Conservation (phyloP, 2,797 vertebrate species). For the Picus viridis region DNA sequence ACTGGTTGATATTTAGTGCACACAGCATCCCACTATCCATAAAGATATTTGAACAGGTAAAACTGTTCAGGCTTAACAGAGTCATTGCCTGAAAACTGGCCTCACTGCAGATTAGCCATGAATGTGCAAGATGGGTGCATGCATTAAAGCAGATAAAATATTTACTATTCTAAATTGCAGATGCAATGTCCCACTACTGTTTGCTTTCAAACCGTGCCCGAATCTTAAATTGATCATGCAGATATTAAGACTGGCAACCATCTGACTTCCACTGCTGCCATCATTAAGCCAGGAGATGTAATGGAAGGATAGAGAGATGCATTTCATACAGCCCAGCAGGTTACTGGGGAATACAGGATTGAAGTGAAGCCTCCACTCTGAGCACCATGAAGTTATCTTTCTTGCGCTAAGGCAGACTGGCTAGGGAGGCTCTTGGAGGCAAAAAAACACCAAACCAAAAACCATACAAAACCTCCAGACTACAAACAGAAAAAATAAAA, state of each 20-base stretch:
- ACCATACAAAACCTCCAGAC: not conserved
- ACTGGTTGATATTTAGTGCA: not conserved
- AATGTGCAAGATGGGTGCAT: not conserved
- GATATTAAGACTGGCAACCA: conserved; percentile 10
- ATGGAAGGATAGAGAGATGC: conserved; percentile 12
- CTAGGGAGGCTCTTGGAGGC: not conserved
- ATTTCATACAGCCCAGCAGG: conserved; percentile 12
- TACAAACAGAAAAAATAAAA: not conserved
- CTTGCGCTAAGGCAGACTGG: not conserved
- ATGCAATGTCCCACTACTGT: not conserved
- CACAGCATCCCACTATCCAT: conserved; percentile 1
- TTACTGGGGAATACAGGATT: conserved; percentile 22
- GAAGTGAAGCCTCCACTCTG: not conserved
- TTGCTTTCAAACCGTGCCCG: conserved; percentile 28
- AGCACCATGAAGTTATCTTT: not conserved
- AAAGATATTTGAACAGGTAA: conserved; percentile 38
- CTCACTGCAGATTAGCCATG: conserved; percentile 17
- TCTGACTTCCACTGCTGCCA: conserved; percentile 30
- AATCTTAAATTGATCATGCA: not conserved
- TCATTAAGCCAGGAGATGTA: conserved; percentile 14
- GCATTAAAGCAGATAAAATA: conserved; percentile 66
- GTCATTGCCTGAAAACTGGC: not conserved
- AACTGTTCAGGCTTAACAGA: not conserved
- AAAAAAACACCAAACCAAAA: not conserved
- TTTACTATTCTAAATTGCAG: conserved; percentile 63